Base-by-base conservation (phyloP, 2,797 vertebrate genomes). In the Pangasius larnaudii region DNA sequence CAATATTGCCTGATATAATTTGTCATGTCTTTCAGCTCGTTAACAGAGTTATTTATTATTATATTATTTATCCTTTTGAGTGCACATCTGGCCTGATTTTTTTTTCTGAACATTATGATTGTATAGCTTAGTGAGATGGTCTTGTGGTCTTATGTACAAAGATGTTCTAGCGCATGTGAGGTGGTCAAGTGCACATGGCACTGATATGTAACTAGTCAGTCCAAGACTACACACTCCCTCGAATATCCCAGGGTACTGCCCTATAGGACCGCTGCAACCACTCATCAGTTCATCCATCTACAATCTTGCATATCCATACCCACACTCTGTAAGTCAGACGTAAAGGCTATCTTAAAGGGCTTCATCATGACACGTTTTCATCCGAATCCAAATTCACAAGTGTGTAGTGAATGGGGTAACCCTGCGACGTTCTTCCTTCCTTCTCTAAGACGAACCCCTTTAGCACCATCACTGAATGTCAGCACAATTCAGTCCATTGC, bases 271-370 rank as follows among this genome's bases (percentile, higher is more conserved):
- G 86, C 89, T 90, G 90, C 91, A 90, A 87, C 84, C 63, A 69
- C 85, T 87, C 72, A 88, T 89, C 65, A 36, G 24, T 58, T 87
- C 65, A 77, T 89, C 39, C 59, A 75, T 88, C 10, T 0, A 87
- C 51, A 46, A 46, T 59, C n/a, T 42, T 13, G 58, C 89, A 80
- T 89, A 75, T 65, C 46, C 90, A 89, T 75, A 72, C 80, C 56
- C 89, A 81, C 58, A 89, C 53, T 89, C 75, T 85, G 80, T 84
- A 87, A 63, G 88, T 91, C 88, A 89, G 89, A 89, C 83, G 88
- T 90, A 87, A 90, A 94, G 95, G 95, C 94, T 95, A 94, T 95
- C 93, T 95, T 94, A 95, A 96, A 96, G 96, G 96, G 96, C 96
- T 96, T 95, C 92, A 94, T 94, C 95, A 95, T 95, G 89, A 72